A percentile compares a stretch with the other conserved stretches of the same genome.
These are phyloP conservation scores for Cydia splendana DNA, from an alignment of 1,140 invertebrate genomes.

Conservation along the genomic window DNA sequence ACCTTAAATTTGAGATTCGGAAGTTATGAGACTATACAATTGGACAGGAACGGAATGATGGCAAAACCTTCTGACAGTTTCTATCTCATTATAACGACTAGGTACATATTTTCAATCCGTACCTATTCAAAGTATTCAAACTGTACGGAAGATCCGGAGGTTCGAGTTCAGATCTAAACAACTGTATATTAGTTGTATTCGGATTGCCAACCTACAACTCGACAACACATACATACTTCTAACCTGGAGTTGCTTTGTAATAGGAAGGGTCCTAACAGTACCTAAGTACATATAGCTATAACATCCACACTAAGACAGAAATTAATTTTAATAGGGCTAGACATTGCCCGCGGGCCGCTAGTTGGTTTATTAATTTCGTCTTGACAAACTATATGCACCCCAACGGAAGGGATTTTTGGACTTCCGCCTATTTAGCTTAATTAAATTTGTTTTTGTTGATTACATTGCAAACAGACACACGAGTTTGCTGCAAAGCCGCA, in stretches of 20 bases:
- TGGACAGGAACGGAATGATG: no score
- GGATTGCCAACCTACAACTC: no score
- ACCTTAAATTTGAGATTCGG: constrained; percentile 32
- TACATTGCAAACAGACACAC: background rate
- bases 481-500: background rate
- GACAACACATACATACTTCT: no score
- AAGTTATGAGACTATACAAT: constrained; percentile 26
- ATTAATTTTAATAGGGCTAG: constrained; percentile 34
- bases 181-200: no score
- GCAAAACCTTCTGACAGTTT: no score
- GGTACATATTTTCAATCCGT: no score
- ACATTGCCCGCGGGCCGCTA: constrained; percentile 42
- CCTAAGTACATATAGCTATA: background rate
- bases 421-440: constrained; percentile 26
- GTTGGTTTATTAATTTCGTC: constrained; percentile 58
- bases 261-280: no score
- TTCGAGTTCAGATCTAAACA: no score
- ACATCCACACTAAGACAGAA: background rate
- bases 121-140: no score
- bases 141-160: no score
- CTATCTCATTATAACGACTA: no score
- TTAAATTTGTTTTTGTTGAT: constrained; percentile 26
- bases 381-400: constrained; percentile 60
- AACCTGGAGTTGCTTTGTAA: no score
- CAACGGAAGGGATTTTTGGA: constrained; percentile 15